phyloP scores from a whole-genome alignment of 2,888 invertebrate genomes.

The Thecophora atra region DNA sequence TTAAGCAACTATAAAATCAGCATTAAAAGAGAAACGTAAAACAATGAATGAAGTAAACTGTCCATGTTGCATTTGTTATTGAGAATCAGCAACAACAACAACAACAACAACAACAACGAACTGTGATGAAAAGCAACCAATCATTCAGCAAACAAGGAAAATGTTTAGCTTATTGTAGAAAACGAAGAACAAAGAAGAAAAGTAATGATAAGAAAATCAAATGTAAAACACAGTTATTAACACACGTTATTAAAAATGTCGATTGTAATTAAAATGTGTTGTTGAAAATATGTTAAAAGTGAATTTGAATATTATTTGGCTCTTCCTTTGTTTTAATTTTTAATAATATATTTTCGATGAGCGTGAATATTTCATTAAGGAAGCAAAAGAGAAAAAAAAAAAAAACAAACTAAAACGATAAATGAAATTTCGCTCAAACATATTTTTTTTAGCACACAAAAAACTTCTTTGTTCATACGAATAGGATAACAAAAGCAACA shows the following conservation, averaged over 20 bases:
- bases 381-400: no score
- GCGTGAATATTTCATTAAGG: no score
- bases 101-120: constrained; percentile 39
- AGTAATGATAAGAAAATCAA: not conserved
- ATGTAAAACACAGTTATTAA: not conserved
- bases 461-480: no score
- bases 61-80: constrained; percentile 29
- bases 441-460: no score
- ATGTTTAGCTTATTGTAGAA: not conserved
- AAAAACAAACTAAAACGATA: no score
- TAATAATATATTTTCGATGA: no score
- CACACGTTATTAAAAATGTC: not conserved
- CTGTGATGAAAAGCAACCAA: constrained; percentile 31
- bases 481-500: not conserved
- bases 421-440: no score
- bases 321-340: no score
- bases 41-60: constrained; percentile 28
- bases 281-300: not conserved
- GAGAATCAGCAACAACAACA: constrained; percentile 40
- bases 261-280: not conserved
- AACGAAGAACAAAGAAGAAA: not conserved
- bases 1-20: constrained; percentile 46
- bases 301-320: not conserved
- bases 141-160: constrained; percentile 22
- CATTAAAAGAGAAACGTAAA: not conserved